Percentiles rank a stretch among this genome's conserved stretches.
These are phyloP conservation scores for Ciconia boyciana DNA, from an alignment of 2,113 vertebrate species.

Conservation along the genomic window DNA sequence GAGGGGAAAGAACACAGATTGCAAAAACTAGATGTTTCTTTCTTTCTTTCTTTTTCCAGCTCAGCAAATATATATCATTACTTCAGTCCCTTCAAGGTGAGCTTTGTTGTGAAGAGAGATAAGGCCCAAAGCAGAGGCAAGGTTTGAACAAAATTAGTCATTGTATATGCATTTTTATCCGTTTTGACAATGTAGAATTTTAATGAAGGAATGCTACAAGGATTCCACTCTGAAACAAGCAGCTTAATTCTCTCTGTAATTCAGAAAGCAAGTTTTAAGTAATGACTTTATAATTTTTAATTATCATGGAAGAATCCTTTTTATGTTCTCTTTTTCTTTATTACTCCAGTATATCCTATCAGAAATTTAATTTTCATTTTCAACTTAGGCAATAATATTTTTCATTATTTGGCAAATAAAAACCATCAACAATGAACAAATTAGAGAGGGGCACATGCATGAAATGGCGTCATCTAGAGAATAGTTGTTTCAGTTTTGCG, in stretches of 20 bases:
- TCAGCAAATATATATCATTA: constrained; percentile 26
- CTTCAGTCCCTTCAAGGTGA: constrained; percentile 8
- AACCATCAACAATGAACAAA: constrained; percentile 16
- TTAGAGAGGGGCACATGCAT: background rate
- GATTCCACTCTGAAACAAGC: constrained; percentile 29
- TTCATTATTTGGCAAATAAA: constrained; percentile 59
- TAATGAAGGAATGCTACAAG: constrained; percentile 52
- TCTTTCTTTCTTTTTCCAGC: constrained; percentile 25
- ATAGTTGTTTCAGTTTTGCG: background rate
- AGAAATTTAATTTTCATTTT: constrained; percentile 66
- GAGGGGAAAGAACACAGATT: background rate
- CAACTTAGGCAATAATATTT: constrained; percentile 19
- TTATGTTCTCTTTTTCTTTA: background rate
- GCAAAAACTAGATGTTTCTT: background rate
- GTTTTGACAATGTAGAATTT: constrained; percentile 38
- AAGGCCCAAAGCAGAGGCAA: constrained; percentile 4
- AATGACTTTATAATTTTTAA: constrained; percentile 66
- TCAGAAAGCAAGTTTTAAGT: constrained; percentile 53
- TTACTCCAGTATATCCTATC: constrained; percentile 35
- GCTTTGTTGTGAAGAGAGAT: constrained; percentile 24
- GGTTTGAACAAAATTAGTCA: background rate
- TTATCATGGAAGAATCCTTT: constrained; percentile 8
- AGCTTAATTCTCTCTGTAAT: constrained; percentile 32
- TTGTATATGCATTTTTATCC: background rate
- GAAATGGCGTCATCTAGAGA: background rate